These are phyloP conservation scores for Rhegmatorhina hoffmannsi DNA, from an alignment of 2,113 vertebrate genomes.

Conservation along the genomic window DNA sequence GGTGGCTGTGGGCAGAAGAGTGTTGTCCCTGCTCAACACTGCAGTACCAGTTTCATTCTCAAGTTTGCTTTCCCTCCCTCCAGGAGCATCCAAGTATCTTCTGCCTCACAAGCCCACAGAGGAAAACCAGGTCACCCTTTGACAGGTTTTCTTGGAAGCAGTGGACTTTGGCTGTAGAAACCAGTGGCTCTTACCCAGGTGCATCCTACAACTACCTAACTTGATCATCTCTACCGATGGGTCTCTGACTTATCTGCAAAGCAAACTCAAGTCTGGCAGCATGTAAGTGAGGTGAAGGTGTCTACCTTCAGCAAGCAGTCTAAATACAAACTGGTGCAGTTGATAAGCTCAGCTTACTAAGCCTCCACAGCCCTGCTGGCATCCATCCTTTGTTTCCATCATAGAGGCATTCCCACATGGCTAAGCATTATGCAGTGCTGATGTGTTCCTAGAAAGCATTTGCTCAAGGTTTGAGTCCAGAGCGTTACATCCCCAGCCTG, in stretches of 20 bases:
- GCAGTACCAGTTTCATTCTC: neutral
- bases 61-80: neutral
- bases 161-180: neutral
- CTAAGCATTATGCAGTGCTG: neutral
- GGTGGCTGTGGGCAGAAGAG: neutral
- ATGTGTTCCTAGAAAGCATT: constrained; percentile 17
- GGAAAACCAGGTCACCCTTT: neutral
- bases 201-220: neutral
- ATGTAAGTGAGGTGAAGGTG: neutral
- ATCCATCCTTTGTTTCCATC: neutral
- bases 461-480: neutral
- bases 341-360: neutral
- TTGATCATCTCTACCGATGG: accelerated
- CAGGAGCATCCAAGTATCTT: accelerated
- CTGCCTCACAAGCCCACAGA: neutral
- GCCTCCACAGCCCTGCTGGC: neutral
- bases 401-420: neutral
- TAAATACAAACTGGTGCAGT: neutral
- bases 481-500: neutral
- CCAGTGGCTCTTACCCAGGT: neutral
- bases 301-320: neutral
- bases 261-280: neutral
- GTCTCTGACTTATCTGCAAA: neutral
- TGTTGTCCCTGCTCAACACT: neutral
- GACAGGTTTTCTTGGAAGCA: neutral